These are phyloP conservation scores for Phaedon cochleariae DNA, from an alignment of 2,888 invertebrate genomes.

Conservation along the genomic window DNA sequence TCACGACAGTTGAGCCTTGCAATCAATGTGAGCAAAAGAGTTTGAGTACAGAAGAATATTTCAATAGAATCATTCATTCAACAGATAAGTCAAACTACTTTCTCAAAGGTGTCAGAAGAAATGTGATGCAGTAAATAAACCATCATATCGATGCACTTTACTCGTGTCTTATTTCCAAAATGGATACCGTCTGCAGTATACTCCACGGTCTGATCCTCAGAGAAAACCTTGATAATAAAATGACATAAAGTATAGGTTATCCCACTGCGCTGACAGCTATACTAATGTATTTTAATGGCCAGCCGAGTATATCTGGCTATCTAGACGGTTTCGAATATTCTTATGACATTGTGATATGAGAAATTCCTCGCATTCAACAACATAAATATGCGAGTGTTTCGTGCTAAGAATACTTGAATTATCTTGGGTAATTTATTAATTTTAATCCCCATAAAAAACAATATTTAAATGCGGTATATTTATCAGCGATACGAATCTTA, in stretches of 20 bases:
- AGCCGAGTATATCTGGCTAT: not conserved
- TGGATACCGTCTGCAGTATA: too few relatives aligned
- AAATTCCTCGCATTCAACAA: constrained; percentile 14
- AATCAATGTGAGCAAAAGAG: too few relatives aligned
- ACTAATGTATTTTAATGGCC: not conserved
- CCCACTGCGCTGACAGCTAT: not conserved
- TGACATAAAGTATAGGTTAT: not conserved
- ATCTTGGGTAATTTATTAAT: constrained; percentile 31
- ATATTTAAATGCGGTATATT: constrained; percentile 23
- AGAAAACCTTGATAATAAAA: not conserved
- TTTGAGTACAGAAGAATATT: too few relatives aligned
- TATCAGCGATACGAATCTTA: constrained; percentile 13
- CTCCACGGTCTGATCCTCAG: too few relatives aligned
- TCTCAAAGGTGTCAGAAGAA: too few relatives aligned
- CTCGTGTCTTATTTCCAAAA: too few relatives aligned
- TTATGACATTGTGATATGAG: constrained; percentile 1
- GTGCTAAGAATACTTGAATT: constrained; percentile 27
- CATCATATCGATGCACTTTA: too few relatives aligned
- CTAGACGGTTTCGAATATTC: not conserved
- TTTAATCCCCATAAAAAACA: constrained; percentile 20
- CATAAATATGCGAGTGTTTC: constrained; percentile 29
- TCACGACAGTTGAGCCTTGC: too few relatives aligned
- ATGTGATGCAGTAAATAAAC: too few relatives aligned
- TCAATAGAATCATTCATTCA: too few relatives aligned
- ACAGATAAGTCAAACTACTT: too few relatives aligned